Base-by-base conservation (phyloP, 2,797 vertebrate species). In the Trichosurus vulpecula region DNA sequence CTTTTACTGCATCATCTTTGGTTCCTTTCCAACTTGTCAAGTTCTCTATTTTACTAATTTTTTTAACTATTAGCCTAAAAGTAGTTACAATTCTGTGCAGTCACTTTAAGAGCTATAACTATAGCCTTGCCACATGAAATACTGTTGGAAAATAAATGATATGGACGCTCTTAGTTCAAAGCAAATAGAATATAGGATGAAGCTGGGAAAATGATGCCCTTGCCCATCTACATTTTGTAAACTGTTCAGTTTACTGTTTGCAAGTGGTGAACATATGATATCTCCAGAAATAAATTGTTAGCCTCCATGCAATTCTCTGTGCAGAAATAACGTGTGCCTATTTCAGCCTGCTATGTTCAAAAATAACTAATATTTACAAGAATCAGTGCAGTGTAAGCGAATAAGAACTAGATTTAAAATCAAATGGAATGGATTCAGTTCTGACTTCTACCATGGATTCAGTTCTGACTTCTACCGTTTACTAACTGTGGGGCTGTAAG, bases 151-250 rank as follows among this genome's bases (percentile, higher is more conserved):
- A 94, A 93, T 58, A 52, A 27, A 91, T 54, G 12, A 51, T 30
- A 9, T 91, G 52, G 93, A 87, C 55, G 90, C 94, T 66, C 96
- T 96, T 55, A 92, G n/a, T 96, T 96, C 90, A 96, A 95, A 97
- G 87, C 22, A 94, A 96, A 92, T 16, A 13, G 31, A 96, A 96
- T 81, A 81, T 10, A 96, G 94, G 94, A 95, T 81, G 53, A 94
- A 94, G 61, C 87, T 96, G 25, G 91, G 87, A 57, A 96, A 96
- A 96, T 92, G 93, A 97, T 96, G 95, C 27, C 41, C 66, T 94
- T 52, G 31, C 31, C 56, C 31, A 89, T 93, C 95, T 96, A 94
- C 96, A 96, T 92, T 94, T 91, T 94, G 66, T 96, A 96, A 93
- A 52, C 14, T 61, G 35, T 94, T 52, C 11, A 3, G 52, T 2